Evolutionary conservation across 2,113 vertebrate species (phyloP).

Genomic region (Pao palembangensis): DNA sequence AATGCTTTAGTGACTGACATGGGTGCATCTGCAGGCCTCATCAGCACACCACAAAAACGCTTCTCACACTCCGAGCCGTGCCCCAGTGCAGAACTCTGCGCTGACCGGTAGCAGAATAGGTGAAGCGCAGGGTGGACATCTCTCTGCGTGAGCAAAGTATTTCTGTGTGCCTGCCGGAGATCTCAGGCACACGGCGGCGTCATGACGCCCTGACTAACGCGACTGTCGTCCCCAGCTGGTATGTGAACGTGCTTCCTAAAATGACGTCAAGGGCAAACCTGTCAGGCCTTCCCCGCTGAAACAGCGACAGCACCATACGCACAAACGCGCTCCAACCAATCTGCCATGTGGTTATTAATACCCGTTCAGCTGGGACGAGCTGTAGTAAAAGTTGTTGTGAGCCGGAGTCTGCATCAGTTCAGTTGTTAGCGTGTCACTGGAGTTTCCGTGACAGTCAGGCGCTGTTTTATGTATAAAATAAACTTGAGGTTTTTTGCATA

Average conservation of each 20-base stretch:
- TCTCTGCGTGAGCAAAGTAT: conserved; percentile 34
- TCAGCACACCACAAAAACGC: too few relatives aligned
- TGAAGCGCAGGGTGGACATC: conserved; percentile 15
- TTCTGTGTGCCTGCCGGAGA: conserved; percentile 36
- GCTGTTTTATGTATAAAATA: too few relatives aligned
- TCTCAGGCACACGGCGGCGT: conserved; percentile 27
- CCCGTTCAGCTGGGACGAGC: background rate
- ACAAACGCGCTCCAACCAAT: conserved; percentile 16
- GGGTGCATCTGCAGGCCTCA: too few relatives aligned
- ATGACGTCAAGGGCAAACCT: conserved; percentile 39
- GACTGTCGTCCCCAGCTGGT: conserved; percentile 50
- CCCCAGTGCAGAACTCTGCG: background rate
- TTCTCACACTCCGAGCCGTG: background rate
- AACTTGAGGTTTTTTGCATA: too few relatives aligned
- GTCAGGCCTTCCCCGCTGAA: conserved; percentile 46
- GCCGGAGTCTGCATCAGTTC: conserved; percentile 3
- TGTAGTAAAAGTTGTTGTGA: background rate
- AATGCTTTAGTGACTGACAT: too few relatives aligned
- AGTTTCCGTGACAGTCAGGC: too few relatives aligned
- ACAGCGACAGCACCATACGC: conserved; percentile 16
- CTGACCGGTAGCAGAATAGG: background rate
- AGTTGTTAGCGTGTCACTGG: too few relatives aligned
- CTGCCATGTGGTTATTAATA: conserved; percentile 37
- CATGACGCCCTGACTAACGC: conserved; percentile 34
- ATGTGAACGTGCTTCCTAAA: conserved; percentile 41